Percentiles rank a stretch among this genome's conserved stretches.
phyloP scores from a whole-genome alignment of 2,888 invertebrate genomes.

The Platycheirus rosarum region DNA sequence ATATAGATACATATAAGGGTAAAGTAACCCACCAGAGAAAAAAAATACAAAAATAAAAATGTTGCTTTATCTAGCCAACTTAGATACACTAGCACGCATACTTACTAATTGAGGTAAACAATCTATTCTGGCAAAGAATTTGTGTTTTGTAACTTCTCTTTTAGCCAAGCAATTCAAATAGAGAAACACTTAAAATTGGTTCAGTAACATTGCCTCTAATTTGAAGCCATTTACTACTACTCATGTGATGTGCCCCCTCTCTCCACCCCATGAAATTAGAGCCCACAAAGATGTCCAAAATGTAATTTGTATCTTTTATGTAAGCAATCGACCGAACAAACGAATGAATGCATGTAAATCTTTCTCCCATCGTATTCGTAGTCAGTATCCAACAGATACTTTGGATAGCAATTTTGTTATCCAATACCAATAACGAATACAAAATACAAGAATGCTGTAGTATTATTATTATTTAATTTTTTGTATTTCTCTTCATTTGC shows the following conservation, averaged over 20 bases:
- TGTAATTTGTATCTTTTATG: conserved; percentile 5
- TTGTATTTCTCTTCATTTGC: conserved; percentile 28
- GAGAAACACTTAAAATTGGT: no score
- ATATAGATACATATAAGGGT: no score
- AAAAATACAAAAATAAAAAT: no score
- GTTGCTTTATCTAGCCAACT: no score
- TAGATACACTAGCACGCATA: no score
- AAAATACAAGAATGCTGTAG: conserved; percentile 24
- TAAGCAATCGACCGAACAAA: neutral
- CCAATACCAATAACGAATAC: conserved; percentile 26
- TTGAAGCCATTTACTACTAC: neutral
- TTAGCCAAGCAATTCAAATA: no score
- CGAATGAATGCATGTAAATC: conserved; percentile 11
- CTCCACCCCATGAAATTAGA: no score
- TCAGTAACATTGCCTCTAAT: neutral
- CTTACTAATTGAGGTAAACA: no score
- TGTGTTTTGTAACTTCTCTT: no score
- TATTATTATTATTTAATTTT: conserved; percentile 34
- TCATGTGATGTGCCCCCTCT: no score
- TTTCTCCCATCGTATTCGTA: conserved; percentile 26
- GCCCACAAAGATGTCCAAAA: neutral
- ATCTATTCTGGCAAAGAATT: no score
- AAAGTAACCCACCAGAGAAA: no score
- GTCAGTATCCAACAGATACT: neutral
- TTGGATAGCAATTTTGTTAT: conserved; percentile 34